Evolutionary conservation across 2,888 invertebrate genomes (phyloP), one percentile per base, ranked within the genome.

Genomic region (Agrypnus murinus): DNA sequence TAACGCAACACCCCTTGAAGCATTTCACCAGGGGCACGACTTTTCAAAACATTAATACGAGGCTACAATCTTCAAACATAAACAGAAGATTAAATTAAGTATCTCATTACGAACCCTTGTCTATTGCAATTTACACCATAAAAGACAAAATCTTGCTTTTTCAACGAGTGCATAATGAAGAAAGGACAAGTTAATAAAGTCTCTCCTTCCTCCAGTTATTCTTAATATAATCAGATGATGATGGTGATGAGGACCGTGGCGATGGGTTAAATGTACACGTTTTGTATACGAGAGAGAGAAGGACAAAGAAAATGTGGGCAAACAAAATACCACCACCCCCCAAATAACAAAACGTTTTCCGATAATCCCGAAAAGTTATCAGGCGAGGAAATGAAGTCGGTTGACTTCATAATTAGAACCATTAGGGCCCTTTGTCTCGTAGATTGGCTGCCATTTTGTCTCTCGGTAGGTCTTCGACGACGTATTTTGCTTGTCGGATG

Each of bases 301-400:
- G 5, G 25, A 25, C 3, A 25, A 40, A 40, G 40, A 15, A 57
- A 38, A 55, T 53, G 50, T 31, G 36, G 38, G 57, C 58, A 67
- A 64, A 64, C 58, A 64, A 69, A 25, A 64, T 58, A 58, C 57
- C 63, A 58, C 57, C 63, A 17, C 64, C 50, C 45, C 48, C 45
- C 31, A 66, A 71, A 71, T 71, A 71, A 71, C 65, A 71, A 71
- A 71, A 62, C 66, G 71, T 71, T 71, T 71, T 71, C 71, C 71
- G 57, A 71, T 71, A 71, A 71, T 71, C 34, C 63, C 15, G 57
- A 71, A 25, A 71, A 67, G 62, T 71, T 67, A 63, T 50, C 66
- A 53, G 55, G 58, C 57, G 63, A 58, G 57, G 60, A 72, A 69
- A 69, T 72, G 69, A 72, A 69, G 69, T 64, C 59, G 60, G 63